Evolutionary conservation across 2,113 vertebrate species (phyloP).

Genomic region (Pseudorectes ferrugineus): DNA sequence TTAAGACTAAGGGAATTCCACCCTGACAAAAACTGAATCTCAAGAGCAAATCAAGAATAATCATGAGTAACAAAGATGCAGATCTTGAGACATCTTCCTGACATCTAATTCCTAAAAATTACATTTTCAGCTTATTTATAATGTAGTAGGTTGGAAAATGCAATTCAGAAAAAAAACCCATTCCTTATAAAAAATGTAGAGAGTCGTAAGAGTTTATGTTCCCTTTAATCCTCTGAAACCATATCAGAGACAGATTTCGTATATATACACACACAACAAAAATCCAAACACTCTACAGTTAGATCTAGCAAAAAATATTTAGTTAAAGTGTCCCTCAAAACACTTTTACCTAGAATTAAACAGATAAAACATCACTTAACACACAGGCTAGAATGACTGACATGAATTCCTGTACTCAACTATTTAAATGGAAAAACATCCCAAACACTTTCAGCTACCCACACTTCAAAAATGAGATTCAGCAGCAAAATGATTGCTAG

Average conservation of each 20-base stretch:
- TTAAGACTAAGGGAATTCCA: background rate
- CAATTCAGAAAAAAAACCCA: background rate
- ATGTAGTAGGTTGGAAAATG: background rate
- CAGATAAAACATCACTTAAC: background rate
- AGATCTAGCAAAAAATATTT: background rate
- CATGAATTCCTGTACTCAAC: background rate
- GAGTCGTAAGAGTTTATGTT: background rate
- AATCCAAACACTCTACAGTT: background rate
- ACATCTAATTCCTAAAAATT: background rate
- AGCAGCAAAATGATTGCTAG: background rate
- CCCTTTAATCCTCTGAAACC: background rate
- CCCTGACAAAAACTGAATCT: background rate
- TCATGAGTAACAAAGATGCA: background rate
- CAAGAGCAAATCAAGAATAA: background rate
- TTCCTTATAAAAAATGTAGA: background rate
- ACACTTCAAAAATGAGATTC: background rate
- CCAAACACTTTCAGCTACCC: background rate
- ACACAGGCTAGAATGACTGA: background rate
- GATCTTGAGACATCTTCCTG: background rate
- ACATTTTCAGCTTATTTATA: background rate
- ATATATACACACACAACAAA: background rate
- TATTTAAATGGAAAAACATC: background rate
- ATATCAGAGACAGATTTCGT: background rate
- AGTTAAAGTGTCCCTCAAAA: background rate
- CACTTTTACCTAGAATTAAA: background rate